A percentile compares a stretch with the other conserved stretches of the same genome.
Evolutionary conservation across 2,888 invertebrate genomes (phyloP).

Genomic region (Hoplodrina ambigua): DNA sequence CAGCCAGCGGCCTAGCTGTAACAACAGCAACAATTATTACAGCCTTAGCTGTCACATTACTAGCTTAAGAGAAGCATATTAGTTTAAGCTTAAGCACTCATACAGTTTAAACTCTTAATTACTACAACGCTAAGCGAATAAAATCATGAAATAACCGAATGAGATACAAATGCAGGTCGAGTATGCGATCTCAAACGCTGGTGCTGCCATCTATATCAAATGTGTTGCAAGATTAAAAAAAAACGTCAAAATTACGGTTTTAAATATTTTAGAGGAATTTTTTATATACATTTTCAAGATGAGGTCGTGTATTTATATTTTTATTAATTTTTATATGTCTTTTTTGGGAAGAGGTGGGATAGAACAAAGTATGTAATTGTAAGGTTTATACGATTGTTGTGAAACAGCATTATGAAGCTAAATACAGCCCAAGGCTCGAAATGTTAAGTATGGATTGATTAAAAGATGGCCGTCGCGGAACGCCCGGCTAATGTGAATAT

Average conservation of each 20-base stretch:
- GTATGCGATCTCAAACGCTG: slow-evolving; percentile 32
- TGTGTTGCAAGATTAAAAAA: slow-evolving; percentile 24
- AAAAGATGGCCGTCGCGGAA: no score
- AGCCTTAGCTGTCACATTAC: slow-evolving; percentile 46
- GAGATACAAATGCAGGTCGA: slow-evolving; percentile 32
- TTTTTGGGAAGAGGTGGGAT: slow-evolving; percentile 32
- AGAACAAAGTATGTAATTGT: slow-evolving; percentile 50
- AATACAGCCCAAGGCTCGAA: not conserved
- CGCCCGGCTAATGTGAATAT: no score
- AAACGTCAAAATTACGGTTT: slow-evolving; percentile 8
- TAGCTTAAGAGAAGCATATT: slow-evolving; percentile 51
- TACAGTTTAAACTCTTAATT: slow-evolving; percentile 31
- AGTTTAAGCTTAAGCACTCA: slow-evolving; percentile 12
- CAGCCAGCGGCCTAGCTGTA: slow-evolving; percentile 60
- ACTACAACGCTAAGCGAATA: slow-evolving; percentile 32
- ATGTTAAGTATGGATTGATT: slow-evolving; percentile 12
- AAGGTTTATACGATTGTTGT: slow-evolving; percentile 44
- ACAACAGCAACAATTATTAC: slow-evolving; percentile 62
- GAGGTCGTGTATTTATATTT: slow-evolving; percentile 29
- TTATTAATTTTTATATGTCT: slow-evolving; percentile 31
- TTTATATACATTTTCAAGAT: slow-evolving; percentile 38
- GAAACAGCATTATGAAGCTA: slow-evolving; percentile 24
- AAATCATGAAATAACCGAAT: slow-evolving; percentile 12
- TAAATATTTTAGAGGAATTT: slow-evolving; percentile 25
- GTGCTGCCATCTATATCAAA: slow-evolving; percentile 53